Evolutionary conservation across 2,797 vertebrate species (phyloP), one percentile per base, ranked within the genome.

Genomic region (Cirrhinus molitorella): DNA sequence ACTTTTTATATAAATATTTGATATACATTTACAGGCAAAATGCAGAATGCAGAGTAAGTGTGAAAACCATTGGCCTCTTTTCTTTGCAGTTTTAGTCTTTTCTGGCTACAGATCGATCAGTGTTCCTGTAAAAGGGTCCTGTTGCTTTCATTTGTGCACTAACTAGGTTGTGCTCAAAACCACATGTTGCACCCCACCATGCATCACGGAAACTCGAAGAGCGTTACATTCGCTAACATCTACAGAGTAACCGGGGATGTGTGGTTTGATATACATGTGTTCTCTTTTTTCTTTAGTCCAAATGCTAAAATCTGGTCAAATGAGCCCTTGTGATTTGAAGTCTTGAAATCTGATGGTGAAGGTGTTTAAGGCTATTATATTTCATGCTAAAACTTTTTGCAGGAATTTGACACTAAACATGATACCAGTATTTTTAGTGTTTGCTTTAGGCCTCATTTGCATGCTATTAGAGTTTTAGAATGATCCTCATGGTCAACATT

Each of bases 131-230:
- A 61, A 51, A 85, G 81, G 70, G 84, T 85, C 87, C 61, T 76
- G 21, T 81, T 12, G 57, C 73, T 57, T 79, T 47, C 51, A 23
- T 49, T 68, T 73, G 23, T 79, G 83, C 84, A 71, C 71, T 80
- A 82, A 55, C 53, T 84, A 84, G 79, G 51, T 77, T 43, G 65
- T 85, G 81, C 84, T 76, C 19, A 84, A 85, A 87, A 88, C 85
- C 87, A 87, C 85, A 87, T 21, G 47, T 57, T 80, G 83, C 84
- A 87, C 83, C 79, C 61, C 79, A 72, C 47, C 25, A 34, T 55
- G 65, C 71, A 61, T 85, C 83, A 85, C 21, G 87, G 84, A 88
- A 88, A 88, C 81, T 78, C 17, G 72, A 16, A 82, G 28, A 74
- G 73, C n/a, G 51, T 65, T 28, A 65, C 11, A 17, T 40, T 61